Percentiles rank a stretch among this genome's conserved stretches.
Conservation (phyloP, 1,140 invertebrate species). For the Mamestra configurata region DNA sequence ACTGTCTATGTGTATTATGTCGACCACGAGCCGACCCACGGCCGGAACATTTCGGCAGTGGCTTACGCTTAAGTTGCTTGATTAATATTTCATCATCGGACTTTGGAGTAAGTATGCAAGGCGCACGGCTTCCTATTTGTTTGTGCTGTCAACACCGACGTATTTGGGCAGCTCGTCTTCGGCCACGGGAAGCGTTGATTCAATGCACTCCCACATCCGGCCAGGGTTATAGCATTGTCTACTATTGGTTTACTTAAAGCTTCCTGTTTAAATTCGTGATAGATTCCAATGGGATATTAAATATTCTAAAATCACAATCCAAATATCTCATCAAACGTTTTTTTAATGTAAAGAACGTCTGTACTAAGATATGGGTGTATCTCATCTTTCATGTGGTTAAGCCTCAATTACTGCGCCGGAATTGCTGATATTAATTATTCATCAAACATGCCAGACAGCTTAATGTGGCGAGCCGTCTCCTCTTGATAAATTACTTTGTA, state of each 20-base stretch:
- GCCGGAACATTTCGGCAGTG: not conserved
- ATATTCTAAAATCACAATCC: not conserved
- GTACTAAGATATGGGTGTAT: not conserved
- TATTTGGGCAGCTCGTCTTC: constrained; percentile 46
- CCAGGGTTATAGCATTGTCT: constrained; percentile 43
- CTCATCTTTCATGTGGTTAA: not conserved
- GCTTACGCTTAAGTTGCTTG: not conserved
- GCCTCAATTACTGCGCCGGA: not conserved
- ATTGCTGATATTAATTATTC: constrained; percentile 33
- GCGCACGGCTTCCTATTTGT: constrained; percentile 41
- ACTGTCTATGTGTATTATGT: not conserved
- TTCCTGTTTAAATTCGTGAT: constrained; percentile 40
- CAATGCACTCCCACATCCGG: constrained; percentile 49
- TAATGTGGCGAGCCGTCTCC: not conserved
- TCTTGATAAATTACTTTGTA: constrained; percentile 29
- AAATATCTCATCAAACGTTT: not conserved
- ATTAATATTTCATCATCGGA: constrained; percentile 25
- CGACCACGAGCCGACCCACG: no score
- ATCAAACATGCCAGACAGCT: constrained; percentile 20
- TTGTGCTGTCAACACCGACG: constrained; percentile 44
- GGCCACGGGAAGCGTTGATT: constrained; percentile 43
- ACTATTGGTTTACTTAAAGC: constrained; percentile 46
- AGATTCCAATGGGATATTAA: constrained; percentile 32
- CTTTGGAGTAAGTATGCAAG: constrained; percentile 31
- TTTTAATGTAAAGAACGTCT: not conserved